Base-by-base conservation (phyloP, 1,140 invertebrate species). In the Drosophila teissieri region DNA sequence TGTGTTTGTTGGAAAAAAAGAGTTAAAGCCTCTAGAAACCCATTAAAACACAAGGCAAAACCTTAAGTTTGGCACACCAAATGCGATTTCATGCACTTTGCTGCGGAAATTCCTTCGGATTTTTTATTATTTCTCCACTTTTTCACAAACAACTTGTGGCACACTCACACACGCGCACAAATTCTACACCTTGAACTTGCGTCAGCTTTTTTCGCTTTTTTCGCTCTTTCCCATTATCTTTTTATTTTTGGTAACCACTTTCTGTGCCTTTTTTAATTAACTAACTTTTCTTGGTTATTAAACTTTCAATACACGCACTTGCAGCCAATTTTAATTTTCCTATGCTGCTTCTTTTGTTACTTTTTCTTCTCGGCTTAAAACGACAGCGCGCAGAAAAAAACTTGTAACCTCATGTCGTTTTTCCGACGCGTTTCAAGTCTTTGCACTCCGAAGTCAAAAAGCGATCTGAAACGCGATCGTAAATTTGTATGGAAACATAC, bases 131-230 rank as follows among this genome's bases (percentile, higher is more conserved):
- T 65, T 65, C 8, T 19, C 7, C 53, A 70, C 15, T 42, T 70
- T 65, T 55, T n/a, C 39, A 44, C 51, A n/a, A 44, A 64, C 63
- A 65, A 67, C 68, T 85, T 70, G 63, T 65, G 64, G 76, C 65
- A 56, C 53, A 48, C 24, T 31, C 53, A 51, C 36, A 44, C 54
- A 69, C 51, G 49, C 65, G 31, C 42, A 77, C 63, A 45, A 44
- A 22, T 12, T 45, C 42, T 42, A 51, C 49, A 75, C 73, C 76
- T 86, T 86, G 83, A 86, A 88, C 83, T 86, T 86, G 80, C 55
- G 60, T 61, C 75, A 63, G 27, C 69, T 77, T 31, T 44, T 44
- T n/a, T n/a, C n/a, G n/a, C n/a, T n/a, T n/a, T 36, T 48, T 48
- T 31, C 8, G 57, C 36, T 56, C 46, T 69, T 68, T 11, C 17